These are phyloP conservation scores for Blennius ocellaris DNA, from an alignment of 2,113 vertebrate genomes.

Conservation along the genomic window DNA sequence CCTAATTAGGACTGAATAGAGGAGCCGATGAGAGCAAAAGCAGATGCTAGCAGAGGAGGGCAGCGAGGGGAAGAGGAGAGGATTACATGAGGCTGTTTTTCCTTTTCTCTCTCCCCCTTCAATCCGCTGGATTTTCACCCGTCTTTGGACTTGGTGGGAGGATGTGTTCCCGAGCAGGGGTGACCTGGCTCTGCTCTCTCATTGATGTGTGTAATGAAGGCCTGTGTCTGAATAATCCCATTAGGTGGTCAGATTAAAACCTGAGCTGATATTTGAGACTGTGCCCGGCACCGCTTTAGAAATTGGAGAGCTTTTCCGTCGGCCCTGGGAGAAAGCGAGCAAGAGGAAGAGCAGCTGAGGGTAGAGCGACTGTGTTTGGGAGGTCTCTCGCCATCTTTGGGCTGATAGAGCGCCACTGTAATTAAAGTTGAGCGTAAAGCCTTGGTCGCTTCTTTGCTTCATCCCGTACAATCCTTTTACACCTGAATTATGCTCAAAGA, in stretches of 20 bases:
- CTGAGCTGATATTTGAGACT: constrained; percentile 81
- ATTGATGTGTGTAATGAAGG: constrained; percentile 83
- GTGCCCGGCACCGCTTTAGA: constrained; percentile 64
- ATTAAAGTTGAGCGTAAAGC: constrained; percentile 58
- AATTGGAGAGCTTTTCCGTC: constrained; percentile 64
- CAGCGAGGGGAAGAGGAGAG: constrained; percentile 33
- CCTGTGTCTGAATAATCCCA: constrained; percentile 84
- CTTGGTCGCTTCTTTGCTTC: constrained; percentile 28
- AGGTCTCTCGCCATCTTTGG: constrained; percentile 35
- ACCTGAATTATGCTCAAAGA: constrained; percentile 11
- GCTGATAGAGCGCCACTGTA: constrained; percentile 56
- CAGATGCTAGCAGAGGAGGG: constrained; percentile 17
- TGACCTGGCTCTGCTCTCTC: constrained; percentile 76
- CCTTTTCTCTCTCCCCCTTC: constrained; percentile 34
- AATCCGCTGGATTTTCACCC: constrained; percentile 51
- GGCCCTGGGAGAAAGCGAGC: constrained; percentile 42
- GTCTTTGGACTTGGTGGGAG: constrained; percentile 46
- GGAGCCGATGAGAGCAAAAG: constrained; percentile 25
- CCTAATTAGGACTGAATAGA: constrained; percentile 50
- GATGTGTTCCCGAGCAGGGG: constrained; percentile 60
- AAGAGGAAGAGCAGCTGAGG: constrained; percentile 24
- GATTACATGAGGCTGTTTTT: constrained; percentile 53
- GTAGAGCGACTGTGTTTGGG: constrained; percentile 45
- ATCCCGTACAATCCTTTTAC: constrained; percentile 10
- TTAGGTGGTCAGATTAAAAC: constrained; percentile 82